A percentile compares a stretch with the other conserved stretches of the same genome.
These are phyloP conservation scores for Falco rusticolus DNA, from an alignment of 2,797 vertebrate species.

Conservation along the genomic window DNA sequence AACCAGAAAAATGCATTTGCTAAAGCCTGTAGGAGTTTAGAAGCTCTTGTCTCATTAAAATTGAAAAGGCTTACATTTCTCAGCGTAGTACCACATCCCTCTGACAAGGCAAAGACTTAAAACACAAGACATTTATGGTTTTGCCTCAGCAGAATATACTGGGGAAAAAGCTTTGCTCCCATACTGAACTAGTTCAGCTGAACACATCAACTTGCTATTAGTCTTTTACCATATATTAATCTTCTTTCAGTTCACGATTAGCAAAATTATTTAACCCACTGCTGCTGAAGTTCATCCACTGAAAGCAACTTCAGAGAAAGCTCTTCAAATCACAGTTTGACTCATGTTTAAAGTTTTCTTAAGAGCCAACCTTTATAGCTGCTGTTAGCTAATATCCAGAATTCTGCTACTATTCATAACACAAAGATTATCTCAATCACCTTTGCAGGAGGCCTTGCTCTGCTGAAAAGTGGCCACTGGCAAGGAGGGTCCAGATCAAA, in stretches of 20 bases:
- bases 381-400: background rate
- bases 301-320: background rate
- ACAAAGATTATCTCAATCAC: background rate
- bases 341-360: background rate
- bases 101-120: background rate
- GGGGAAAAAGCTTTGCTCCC: background rate
- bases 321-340: background rate
- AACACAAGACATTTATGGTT: background rate
- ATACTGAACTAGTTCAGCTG: background rate
- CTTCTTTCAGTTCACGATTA: background rate
- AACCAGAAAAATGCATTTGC: background rate
- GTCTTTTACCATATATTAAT: background rate
- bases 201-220: background rate
- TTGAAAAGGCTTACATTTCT: background rate
- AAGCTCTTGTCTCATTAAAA: background rate
- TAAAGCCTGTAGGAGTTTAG: background rate
- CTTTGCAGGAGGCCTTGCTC: background rate
- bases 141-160: background rate
- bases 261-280: background rate
- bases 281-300: background rate
- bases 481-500: background rate
- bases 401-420: background rate
- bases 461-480: background rate
- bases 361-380: background rate
- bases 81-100: background rate